phyloP scores from a whole-genome alignment of 2,888 invertebrate genomes.

The Empis livida region DNA sequence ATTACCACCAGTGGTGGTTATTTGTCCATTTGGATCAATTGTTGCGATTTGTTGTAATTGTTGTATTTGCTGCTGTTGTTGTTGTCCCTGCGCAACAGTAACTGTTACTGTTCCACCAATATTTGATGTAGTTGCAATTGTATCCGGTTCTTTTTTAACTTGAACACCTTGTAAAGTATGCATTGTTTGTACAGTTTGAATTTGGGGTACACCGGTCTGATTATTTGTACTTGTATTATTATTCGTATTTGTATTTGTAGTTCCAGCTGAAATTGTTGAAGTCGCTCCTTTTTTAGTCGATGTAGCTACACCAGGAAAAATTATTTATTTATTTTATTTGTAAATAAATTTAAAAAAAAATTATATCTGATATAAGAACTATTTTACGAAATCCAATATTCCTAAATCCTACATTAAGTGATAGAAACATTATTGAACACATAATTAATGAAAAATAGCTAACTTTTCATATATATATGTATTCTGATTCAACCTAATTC shows the following conservation, averaged over 20 bases:
- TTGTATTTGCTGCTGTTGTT: slow-evolving; percentile 21
- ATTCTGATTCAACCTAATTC: too few relatives aligned
- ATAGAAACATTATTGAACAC: too few relatives aligned
- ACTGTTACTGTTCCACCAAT: slow-evolving; percentile 14
- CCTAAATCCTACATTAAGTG: too few relatives aligned
- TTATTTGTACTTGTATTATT: slow-evolving; percentile 9
- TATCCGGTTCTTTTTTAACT: slow-evolving; percentile 37
- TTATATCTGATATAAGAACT: too few relatives aligned
- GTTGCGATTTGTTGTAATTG: slow-evolving; percentile 29
- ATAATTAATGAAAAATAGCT: too few relatives aligned
- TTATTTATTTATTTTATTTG: neutral
- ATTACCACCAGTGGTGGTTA: slow-evolving; percentile 24
- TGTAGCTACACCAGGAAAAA: slow-evolving; percentile 15
- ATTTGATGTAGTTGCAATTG: slow-evolving; percentile 15
- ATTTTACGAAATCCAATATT: too few relatives aligned
- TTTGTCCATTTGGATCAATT: slow-evolving; percentile 32
- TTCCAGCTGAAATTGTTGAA: slow-evolving; percentile 1
- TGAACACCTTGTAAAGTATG: slow-evolving; percentile 34
- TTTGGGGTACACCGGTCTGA: slow-evolving; percentile 25
- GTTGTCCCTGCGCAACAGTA: slow-evolving; percentile 15
- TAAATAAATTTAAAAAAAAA: too few relatives aligned
- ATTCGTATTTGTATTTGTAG: slow-evolving; percentile 3
- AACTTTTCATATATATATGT: too few relatives aligned
- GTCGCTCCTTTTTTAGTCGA: slow-evolving; percentile 15
- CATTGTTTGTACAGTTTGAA: slow-evolving; percentile 32